These are phyloP conservation scores for Acanthoscelides obtectus DNA, from an alignment of 2,888 invertebrate species.

Conservation along the genomic window DNA sequence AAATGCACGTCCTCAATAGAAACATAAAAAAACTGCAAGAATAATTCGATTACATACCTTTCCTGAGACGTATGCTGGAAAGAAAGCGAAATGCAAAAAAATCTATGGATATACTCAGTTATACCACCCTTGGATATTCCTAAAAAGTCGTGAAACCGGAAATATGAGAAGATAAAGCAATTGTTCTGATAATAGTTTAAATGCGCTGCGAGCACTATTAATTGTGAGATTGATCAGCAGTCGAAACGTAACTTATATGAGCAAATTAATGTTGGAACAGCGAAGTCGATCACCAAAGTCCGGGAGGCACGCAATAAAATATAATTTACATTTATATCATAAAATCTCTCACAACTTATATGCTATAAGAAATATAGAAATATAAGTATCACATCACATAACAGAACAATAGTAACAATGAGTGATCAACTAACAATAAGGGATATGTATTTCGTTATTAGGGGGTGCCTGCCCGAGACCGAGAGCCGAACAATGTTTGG, in stretches of 20 bases:
- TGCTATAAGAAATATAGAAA: conserved; percentile 45
- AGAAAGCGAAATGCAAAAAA: not conserved
- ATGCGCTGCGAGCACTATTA: not conserved
- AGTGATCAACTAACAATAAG: conserved; percentile 49
- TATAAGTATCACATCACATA: conserved; percentile 49
- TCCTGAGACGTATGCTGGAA: not conserved
- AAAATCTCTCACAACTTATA: conserved; percentile 45
- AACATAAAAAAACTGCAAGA: not conserved
- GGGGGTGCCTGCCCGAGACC: conserved; percentile 39
- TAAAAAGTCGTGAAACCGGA: not conserved
- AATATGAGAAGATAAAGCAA: not conserved
- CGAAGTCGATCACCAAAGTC: not conserved
- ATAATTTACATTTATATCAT: conserved; percentile 33
- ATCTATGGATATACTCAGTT: not conserved
- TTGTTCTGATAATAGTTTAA: not conserved
- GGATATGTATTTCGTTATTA: conserved; percentile 51
- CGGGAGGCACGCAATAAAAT: conserved; percentile 16
- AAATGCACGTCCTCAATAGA: not conserved
- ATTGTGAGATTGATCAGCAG: not conserved
- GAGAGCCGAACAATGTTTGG: conserved; percentile 15
- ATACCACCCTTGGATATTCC: not conserved
- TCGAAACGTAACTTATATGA: not conserved
- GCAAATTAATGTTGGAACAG: not conserved
- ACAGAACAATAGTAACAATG: conserved; percentile 51
- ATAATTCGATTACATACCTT: not conserved